A percentile compares a stretch with the other conserved stretches of the same genome.
These are phyloP conservation scores for Canis aureus DNA, from an alignment of 2,113 vertebrate genomes.

Conservation along the genomic window DNA sequence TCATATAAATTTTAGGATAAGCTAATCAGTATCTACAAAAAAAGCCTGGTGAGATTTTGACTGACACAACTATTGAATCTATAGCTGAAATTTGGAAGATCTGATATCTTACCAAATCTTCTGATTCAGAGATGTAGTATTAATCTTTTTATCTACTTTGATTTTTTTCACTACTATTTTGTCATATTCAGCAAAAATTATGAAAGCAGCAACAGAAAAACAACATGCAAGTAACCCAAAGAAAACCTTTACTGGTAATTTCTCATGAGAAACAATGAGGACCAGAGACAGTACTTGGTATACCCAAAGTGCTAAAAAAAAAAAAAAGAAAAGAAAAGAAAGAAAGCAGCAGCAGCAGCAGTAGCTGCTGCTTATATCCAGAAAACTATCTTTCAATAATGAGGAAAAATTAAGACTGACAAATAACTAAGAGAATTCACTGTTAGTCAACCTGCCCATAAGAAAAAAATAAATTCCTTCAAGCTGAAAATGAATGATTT, in stretches of 20 bases:
- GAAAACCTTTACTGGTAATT: not conserved
- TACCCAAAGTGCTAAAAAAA: not conserved
- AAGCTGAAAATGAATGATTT: not conserved
- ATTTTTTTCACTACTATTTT: not conserved
- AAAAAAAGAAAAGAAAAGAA: not conserved
- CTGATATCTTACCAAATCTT: not conserved
- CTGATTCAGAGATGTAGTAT: not conserved
- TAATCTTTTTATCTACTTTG: not conserved
- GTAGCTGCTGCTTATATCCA: not conserved
- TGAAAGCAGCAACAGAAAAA: not conserved
- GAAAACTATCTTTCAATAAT: not conserved
- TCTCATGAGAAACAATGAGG: not conserved
- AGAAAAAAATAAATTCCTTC: not conserved
- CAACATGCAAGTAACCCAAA: not conserved
- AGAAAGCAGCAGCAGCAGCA: not conserved
- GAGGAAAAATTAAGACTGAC: not conserved
- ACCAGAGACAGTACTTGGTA: not conserved
- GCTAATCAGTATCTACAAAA: not conserved
- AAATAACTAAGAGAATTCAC: not conserved
- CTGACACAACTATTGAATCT: not conserved
- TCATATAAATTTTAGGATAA: not conserved
- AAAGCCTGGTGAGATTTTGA: not conserved
- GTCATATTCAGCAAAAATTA: not conserved
- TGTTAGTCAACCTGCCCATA: not conserved
- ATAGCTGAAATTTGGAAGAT: not conserved